These are phyloP conservation scores for Cylas formicarius DNA, from an alignment of 1,140 invertebrate species.

Conservation along the genomic window DNA sequence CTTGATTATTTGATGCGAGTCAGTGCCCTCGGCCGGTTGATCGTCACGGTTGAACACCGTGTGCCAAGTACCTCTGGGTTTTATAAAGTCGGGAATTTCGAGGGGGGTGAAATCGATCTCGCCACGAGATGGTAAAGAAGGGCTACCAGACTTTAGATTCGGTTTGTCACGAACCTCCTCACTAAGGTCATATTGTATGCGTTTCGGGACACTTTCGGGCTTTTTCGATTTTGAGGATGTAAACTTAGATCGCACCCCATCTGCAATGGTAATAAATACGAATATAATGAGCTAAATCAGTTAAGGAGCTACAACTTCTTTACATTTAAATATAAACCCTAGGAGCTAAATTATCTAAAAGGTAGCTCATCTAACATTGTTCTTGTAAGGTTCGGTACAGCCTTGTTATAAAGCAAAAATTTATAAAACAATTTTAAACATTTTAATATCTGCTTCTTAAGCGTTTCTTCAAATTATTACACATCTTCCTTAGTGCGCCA, in stretches of 20 bases:
- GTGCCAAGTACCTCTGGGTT: conserved; percentile 13
- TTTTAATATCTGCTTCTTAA: too few species aligned
- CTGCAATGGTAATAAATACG: background rate
- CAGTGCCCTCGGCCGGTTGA: background rate
- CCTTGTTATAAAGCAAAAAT: too few species aligned
- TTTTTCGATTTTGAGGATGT: background rate
- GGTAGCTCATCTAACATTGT: too few species aligned
- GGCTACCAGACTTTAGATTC: conserved; percentile 8
- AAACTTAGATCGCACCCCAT: background rate
- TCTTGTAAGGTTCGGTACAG: too few species aligned
- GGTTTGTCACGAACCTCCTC: too few species aligned
- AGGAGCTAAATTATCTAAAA: too few species aligned
- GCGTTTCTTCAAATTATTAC: too few species aligned
- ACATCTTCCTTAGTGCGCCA: too few species aligned
- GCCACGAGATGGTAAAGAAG: conserved; percentile 3
- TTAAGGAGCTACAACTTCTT: conserved; percentile 1
- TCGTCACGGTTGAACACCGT: conserved; percentile 5
- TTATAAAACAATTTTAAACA: too few species aligned
- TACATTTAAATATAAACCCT: too few species aligned
- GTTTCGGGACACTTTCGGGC: background rate
- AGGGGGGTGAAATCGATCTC: conserved; percentile 18
- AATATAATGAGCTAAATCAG: background rate
- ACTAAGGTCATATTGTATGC: too few species aligned
- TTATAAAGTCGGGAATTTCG: conserved; percentile 13
- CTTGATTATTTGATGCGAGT: background rate